Evolutionary conservation across 2,113 vertebrate species (phyloP).

Genomic region (Pseudopipra pipra): DNA sequence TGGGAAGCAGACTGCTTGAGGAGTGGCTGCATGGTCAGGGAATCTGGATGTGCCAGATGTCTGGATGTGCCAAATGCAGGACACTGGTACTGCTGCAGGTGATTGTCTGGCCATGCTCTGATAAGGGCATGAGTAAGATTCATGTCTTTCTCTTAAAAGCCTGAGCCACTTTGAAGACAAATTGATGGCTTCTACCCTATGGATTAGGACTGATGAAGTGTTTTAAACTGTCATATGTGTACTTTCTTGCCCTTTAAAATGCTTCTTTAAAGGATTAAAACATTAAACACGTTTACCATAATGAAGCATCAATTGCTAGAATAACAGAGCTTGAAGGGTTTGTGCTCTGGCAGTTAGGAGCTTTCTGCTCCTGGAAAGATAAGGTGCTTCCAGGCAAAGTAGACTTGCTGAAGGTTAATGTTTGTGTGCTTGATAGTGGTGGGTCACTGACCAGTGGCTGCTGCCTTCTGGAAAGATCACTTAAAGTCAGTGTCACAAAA

Average conservation of each 20-base stretch:
- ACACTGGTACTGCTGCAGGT: neutral
- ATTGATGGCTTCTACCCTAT: neutral
- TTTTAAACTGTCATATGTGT: neutral
- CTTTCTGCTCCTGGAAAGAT: slow-evolving; percentile 17
- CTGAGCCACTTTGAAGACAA: neutral
- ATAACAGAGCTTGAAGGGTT: slow-evolving; percentile 19
- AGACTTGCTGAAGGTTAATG: neutral
- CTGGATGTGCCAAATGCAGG: too few relatives aligned
- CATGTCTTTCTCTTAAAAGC: neutral
- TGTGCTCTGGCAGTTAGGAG: neutral
- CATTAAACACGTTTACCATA: neutral
- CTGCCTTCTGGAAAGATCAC: neutral
- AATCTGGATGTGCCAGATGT: neutral
- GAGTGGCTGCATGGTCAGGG: neutral
- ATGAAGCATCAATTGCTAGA: neutral
- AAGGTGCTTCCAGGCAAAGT: neutral
- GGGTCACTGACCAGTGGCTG: neutral
- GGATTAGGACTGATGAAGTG: neutral
- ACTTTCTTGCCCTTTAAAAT: neutral
- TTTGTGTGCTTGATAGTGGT: neutral
- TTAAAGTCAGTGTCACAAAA: neutral
- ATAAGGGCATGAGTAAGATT: neutral
- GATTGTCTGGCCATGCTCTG: neutral
- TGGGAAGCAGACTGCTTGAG: neutral
- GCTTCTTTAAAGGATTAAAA: slow-evolving; percentile 19